Evolutionary conservation across 2,113 vertebrate genomes (phyloP).

Genomic region (Lathamus discolor): DNA sequence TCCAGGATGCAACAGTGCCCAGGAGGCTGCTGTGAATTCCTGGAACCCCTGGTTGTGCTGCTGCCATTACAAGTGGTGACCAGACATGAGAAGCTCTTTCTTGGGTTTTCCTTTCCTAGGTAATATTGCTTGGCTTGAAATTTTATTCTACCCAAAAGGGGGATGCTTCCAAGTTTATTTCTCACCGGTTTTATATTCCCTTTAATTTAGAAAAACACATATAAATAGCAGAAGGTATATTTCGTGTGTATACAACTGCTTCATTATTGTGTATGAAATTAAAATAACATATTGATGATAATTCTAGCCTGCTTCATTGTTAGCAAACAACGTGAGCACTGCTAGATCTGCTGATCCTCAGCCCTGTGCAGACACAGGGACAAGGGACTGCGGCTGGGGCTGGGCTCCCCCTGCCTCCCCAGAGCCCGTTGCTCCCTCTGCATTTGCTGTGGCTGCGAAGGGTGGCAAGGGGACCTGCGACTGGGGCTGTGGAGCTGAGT

Average conservation of each 20-base stretch:
- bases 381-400: rapidly evolving
- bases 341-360: background rate
- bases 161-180: conserved; percentile 35
- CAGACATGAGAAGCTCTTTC: rapidly evolving
- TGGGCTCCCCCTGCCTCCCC: rapidly evolving
- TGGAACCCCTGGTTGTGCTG: rapidly evolving
- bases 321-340: rapidly evolving
- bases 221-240: conserved; percentile 47
- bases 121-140: background rate
- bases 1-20: background rate
- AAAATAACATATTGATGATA: background rate
- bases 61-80: rapidly evolving
- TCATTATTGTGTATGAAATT: background rate
- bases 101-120: background rate
- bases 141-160: background rate
- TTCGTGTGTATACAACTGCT: background rate
- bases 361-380: background rate
- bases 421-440: rapidly evolving
- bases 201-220: conserved; percentile 22
- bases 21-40: background rate
- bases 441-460: rapidly evolving
- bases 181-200: conserved; percentile 13
- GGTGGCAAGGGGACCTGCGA: background rate
- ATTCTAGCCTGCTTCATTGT: background rate
- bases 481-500: background rate